phyloP scores from a whole-genome alignment of 2,888 invertebrate genomes.

The Limnephilus rhombicus region DNA sequence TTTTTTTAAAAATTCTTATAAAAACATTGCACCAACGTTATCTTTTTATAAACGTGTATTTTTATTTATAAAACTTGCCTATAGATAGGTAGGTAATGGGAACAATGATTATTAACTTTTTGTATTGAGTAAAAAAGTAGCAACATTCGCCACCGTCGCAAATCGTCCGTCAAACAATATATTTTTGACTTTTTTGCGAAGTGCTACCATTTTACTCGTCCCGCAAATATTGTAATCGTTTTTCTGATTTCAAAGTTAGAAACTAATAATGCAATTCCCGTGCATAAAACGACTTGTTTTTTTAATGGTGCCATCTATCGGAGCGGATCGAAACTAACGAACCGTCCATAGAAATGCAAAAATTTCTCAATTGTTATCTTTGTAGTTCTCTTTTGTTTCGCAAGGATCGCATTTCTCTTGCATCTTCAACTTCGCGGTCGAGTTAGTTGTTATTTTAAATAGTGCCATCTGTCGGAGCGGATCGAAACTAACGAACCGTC shows the following conservation, averaged over 20 bases:
- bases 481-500: neutral
- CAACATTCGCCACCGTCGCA: neutral
- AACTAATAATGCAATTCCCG: neutral
- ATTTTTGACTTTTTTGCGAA: neutral
- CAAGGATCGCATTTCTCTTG: neutral
- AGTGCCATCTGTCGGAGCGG: neutral
- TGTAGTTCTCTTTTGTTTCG: neutral
- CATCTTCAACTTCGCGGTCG: neutral
- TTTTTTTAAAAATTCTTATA: too few species aligned
- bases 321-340: constrained; percentile 1
- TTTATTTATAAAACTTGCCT: neutral
- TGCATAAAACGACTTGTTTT: neutral
- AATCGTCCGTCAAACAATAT: neutral
- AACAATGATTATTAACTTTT: neutral
- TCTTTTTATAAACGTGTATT: neutral
- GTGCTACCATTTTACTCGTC: neutral
- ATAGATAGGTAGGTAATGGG: neutral
- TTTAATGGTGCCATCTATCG: neutral
- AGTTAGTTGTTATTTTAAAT: neutral
- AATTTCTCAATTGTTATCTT: neutral
- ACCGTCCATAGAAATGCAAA: neutral
- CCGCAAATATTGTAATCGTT: neutral
- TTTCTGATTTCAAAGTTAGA: neutral
- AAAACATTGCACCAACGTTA: too few species aligned
- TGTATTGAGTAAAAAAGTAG: neutral